phyloP scores from a whole-genome alignment of 2,113 vertebrate species.

The Stomatorhinus ivindoensis region DNA sequence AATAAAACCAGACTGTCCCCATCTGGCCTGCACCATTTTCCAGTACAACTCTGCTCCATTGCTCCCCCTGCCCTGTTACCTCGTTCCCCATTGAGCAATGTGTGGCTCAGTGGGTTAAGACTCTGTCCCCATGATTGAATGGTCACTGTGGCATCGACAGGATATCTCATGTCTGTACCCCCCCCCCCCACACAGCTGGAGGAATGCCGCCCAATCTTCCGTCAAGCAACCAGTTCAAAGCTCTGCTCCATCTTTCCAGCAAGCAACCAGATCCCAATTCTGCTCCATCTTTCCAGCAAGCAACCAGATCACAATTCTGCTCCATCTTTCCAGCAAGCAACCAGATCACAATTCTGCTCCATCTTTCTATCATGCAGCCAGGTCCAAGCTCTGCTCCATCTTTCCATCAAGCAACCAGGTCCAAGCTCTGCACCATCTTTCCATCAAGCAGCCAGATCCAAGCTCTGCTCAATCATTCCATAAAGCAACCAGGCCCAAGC shows the following conservation, averaged over 20 bases:
- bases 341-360: too few relatives aligned
- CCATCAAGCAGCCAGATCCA: too few relatives aligned
- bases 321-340: too few relatives aligned
- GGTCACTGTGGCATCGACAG: background rate
- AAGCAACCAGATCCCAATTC: background rate
- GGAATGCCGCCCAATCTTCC: background rate
- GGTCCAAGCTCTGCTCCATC: too few relatives aligned
- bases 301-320: too few relatives aligned
- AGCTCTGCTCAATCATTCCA: too few relatives aligned
- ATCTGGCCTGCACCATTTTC: background rate
- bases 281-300: background rate
- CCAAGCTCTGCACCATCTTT: too few relatives aligned
- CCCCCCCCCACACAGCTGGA: background rate
- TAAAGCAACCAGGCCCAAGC: too few relatives aligned
- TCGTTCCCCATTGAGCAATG: background rate
- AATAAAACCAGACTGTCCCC: background rate
- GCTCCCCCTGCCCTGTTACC: background rate
- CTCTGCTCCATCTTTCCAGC: background rate
- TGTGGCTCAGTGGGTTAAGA: background rate
- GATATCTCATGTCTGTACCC: background rate
- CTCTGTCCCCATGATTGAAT: background rate
- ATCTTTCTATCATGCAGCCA: too few relatives aligned
- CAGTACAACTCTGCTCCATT: background rate
- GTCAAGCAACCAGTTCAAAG: background rate
- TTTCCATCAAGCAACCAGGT: too few relatives aligned